phyloP scores from a whole-genome alignment of 2,797 vertebrate species.

The Pseudochirops cupreus region DNA sequence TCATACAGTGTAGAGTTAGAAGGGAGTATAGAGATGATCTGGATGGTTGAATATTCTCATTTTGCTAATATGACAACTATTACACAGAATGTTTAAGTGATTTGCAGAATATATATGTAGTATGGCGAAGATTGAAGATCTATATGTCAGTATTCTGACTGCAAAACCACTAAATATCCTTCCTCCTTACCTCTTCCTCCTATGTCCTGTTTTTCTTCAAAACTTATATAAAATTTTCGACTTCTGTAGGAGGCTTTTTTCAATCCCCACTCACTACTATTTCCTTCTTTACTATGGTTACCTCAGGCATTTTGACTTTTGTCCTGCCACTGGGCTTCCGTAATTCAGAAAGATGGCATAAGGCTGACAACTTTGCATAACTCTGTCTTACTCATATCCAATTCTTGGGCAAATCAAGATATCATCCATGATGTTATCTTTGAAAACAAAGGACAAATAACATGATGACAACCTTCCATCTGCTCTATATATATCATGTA shows the following conservation, averaged over 20 bases:
- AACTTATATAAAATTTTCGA: not conserved
- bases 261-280: not conserved
- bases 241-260: not conserved
- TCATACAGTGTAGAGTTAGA: not conserved
- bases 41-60: not conserved
- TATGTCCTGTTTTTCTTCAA: not conserved
- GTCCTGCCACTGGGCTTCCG: not conserved
- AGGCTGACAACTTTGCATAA: not conserved
- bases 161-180: not conserved
- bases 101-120: not conserved
- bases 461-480: not conserved
- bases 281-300: not conserved
- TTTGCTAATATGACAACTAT: not conserved
- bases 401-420: not conserved
- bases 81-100: not conserved
- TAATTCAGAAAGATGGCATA: not conserved
- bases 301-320: not conserved
- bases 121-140: not conserved
- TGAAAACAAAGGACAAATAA: not conserved
- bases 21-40: no score
- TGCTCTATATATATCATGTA: not conserved
- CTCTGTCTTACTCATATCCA: not conserved
- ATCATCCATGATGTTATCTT: not conserved
- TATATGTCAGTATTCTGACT: not conserved
- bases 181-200: not conserved